Evolutionary conservation across 2,113 vertebrate genomes (phyloP), one percentile per base, ranked within the genome.

Genomic region (Micronisus gabar): DNA sequence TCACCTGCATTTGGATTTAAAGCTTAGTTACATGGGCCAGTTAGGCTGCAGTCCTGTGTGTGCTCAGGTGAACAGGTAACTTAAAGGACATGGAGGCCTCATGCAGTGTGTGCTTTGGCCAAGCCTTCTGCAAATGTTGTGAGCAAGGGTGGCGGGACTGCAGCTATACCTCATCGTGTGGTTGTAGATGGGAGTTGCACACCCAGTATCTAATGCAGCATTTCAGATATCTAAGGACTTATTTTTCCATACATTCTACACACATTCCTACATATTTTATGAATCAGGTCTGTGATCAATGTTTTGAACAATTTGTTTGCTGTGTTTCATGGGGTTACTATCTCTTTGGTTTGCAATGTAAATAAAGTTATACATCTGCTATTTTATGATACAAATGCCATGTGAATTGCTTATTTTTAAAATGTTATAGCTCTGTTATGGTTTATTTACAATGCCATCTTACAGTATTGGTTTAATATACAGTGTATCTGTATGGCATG

Each of bases 361-460:
- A 98, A 98, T 98, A 97, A 63, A 96, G 90, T 15, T 97, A 91
- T 97, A 96, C 92, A 98, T 92, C 91, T 93, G 97, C 95, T 97
- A 75, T 97, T 98, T 98, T 97, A 94, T 92, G 93, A 97, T 91
- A 94, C 79, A 80, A 95, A 95, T 93, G 75, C 88, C 92, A 94
- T 97, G 91, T 97, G 93, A 96, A 93, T 97, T 89, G 96, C 95
- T 97, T 97, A 91, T 97, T 98, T 97, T 93, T 93, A 88, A 97
- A 95, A 93, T 68, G 43, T 88, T 95, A 52, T 47, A 90, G 48
- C 86, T 97, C 94, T 91, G 34, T 93, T 84, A 96, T 38, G 47
- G 25, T 95, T 98, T 94, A 96, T 97, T 93, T 96, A 93, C 65
- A 32, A 95, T 94, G 59, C 71, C 96, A 97, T 95, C 84, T 95